Base-by-base conservation (phyloP, 2,797 vertebrate species). In the Cossypha niveicapilla region DNA sequence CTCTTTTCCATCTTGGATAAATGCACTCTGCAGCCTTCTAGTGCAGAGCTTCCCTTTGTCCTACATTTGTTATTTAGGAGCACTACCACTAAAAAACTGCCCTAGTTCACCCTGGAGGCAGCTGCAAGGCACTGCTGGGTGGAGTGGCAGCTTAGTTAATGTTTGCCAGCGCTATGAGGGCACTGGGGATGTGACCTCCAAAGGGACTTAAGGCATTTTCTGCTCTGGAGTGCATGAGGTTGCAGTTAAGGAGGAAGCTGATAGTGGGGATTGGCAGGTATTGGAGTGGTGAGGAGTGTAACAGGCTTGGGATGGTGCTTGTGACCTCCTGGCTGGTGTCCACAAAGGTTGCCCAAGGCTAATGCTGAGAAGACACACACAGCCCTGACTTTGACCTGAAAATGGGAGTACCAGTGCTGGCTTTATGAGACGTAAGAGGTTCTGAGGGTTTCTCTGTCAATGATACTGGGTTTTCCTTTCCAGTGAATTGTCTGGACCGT, bases 401-500 rank as follows among this genome's bases (percentile, higher is more conserved):
- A 89, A 47, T 0, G 0, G 13, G 35, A 50, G n/a, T 62, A 27
- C 34, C 15, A 44, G 42, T 45, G 27, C 21, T 78, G 74, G 17
- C 23, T 84, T 84, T 60, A 11, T 65, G 48, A 42, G 37, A 67
- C 4, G 14, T 71, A 37, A 44, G 45, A 61, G 25, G 7, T 50
- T 28, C 47, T 87, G 51, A 76, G 41, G 13, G 18, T 23, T 76
- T 14, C 15, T 68, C 58, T 75, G 44, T 44, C 60, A 65, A 3
- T 89, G 39, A 85, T 19, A 18, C 39, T 54, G 77, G 21, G 35
- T 89, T 7, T 8, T 95, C 44, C 84, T 68, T 93, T 95, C 47
- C 92, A 97, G 97, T 97, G 83, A 97, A 97, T 70, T 97, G 96
- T 71, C 61, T 97, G 88, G 97, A 97, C 57, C 89, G 95, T 50